These are phyloP conservation scores for Dendrocopos noguchii DNA, from an alignment of 2,113 vertebrate genomes.

Conservation along the genomic window DNA sequence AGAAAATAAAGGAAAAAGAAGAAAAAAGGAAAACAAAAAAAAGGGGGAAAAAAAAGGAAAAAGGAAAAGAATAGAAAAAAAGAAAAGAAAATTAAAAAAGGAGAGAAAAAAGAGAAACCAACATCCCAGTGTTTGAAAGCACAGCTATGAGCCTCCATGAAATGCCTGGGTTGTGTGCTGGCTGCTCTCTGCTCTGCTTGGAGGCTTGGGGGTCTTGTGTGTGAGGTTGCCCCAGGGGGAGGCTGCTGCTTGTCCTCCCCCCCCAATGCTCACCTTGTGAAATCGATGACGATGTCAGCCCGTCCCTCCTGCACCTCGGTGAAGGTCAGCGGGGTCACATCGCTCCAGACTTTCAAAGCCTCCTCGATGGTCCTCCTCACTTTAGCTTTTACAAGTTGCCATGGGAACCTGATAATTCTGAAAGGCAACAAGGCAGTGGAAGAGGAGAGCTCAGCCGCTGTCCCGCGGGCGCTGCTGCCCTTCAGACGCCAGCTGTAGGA, in stretches of 20 bases:
- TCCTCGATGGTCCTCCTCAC: slow-evolving; percentile 85
- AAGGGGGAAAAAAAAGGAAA: no score
- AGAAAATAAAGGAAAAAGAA: no score
- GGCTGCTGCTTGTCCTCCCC: not conserved
- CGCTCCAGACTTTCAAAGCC: slow-evolving; percentile 90
- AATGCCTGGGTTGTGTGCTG: not conserved
- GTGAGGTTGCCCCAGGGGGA: not conserved
- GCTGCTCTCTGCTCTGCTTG: not conserved
- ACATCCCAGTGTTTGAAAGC: not conserved
- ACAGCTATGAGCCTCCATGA: not conserved
- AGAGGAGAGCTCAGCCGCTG: not conserved
- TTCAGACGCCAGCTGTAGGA: not conserved
- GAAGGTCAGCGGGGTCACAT: slow-evolving; percentile 90
- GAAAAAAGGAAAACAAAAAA: no score
- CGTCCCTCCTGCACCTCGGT: slow-evolving; percentile 84
- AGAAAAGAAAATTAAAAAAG: no score
- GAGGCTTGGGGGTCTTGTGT: not conserved
- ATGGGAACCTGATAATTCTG: slow-evolving; percentile 87
- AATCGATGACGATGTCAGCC: slow-evolving; percentile 91
- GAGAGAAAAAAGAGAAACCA: not conserved
- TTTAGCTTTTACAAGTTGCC: slow-evolving; percentile 85
- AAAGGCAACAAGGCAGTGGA: not conserved
- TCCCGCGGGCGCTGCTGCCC: not conserved
- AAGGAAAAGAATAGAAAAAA: no score
- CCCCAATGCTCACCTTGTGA: slow-evolving; percentile 64